Base-by-base conservation (phyloP, 2,113 vertebrate genomes). In the Labeo rohita region DNA sequence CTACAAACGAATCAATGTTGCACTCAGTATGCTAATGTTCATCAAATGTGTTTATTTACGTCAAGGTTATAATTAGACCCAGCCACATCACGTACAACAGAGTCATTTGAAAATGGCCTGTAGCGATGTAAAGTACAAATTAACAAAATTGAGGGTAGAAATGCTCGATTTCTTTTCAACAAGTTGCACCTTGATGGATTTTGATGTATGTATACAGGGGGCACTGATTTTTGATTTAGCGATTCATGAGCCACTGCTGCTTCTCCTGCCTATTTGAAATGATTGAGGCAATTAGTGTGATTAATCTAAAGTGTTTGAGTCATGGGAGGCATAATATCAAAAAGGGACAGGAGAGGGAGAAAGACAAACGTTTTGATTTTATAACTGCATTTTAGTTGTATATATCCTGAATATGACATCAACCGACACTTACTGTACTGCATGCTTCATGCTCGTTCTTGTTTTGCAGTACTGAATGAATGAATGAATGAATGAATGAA, bases 1-100 rank as follows among this genome's bases (percentile, higher is more conserved):
- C 28, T 61, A n/a, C 77, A 56, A 21, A 80, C 63, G 59, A 65
- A 47, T 65, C 39, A 18, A 65, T 16, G n/a, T 47, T 80, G 39
- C 43, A 16, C 59, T 80, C 59, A 65, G 4, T 80, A 49, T 65
- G 13, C 59, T 28, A 34, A 80, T 80, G n/a, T 45, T 23, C 36
- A 79, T 43, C 34, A 79, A 79, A 79, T 43, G 21, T n/a, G 54
- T 80, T 79, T 56, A 59, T 59, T 43, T 12, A 65, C 7, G 43
- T 47, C 43, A 65, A 80, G 3, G 43, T 6, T 61, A 28, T 65
- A 16, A 66, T 80, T 34, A 66, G 8, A 65, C 23, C 21, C 16
- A 65, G 23, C 39, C 15, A 18, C 23, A 28, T 0, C 43, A 47
- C 9, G 6, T 65, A 7, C 43, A 80, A 65, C 39, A 16, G 54